phyloP scores from a whole-genome alignment of 2,797 vertebrate species.

The Poeciliopsis infans region DNA sequence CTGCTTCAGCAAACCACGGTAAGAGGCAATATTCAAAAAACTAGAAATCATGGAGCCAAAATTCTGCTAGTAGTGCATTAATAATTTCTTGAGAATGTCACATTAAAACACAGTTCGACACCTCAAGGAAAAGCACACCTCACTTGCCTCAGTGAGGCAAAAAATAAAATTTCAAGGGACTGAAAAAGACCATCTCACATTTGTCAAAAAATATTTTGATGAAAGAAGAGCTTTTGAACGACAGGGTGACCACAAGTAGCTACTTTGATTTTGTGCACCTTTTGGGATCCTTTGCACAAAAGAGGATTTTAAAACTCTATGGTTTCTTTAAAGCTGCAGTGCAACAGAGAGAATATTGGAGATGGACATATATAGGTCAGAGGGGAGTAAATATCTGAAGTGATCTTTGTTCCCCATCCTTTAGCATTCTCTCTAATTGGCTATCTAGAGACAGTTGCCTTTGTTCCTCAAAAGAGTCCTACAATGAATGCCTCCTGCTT shows the following conservation, averaged over 20 bases:
- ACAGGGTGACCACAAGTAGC: conserved; percentile 64
- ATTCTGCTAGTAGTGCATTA: neutral
- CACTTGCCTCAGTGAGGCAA: neutral
- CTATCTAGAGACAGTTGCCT: conserved; percentile 68
- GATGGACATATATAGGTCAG: conserved; percentile 14
- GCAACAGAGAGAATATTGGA: conserved; percentile 31
- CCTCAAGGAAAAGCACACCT: neutral
- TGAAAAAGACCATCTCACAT: neutral
- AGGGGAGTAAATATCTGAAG: conserved; percentile 13
- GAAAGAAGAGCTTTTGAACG: conserved; percentile 45
- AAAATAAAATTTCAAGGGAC: neutral
- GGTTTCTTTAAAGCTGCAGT: conserved; percentile 55
- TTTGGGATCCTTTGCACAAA: neutral
- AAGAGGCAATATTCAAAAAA: neutral
- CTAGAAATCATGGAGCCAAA: neutral
- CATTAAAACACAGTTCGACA: neutral
- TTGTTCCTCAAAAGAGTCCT: conserved; percentile 68
- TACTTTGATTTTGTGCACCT: conserved; percentile 42
- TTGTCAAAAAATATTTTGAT: neutral
- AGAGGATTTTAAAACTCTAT: conserved; percentile 4
- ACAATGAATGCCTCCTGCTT: conserved; percentile 67
- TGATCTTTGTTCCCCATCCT: conserved; percentile 48
- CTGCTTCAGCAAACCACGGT: neutral
- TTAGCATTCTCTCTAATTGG: conserved; percentile 73
- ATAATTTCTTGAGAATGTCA: neutral